Evolutionary conservation across 92 coral and sea anemone species (phyloP), one percentile per base, ranked within the genome.

Genomic region (Heteractis magnifica): DNA sequence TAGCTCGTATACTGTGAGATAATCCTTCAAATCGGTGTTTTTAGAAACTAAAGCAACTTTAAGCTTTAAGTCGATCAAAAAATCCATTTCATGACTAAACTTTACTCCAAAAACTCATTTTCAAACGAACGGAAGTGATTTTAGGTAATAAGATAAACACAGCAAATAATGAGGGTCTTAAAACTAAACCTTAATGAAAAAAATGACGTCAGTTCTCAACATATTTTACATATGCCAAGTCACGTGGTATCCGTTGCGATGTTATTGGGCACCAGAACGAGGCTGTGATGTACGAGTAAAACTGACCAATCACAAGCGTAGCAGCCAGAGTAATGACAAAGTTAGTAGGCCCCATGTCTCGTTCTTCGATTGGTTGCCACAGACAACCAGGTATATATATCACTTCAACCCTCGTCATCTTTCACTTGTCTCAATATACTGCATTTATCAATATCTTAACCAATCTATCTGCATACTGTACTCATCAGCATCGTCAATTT

Each of bases 181-280:
- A 77, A 34, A 56, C 58, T 19, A 48, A 20, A 58, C 55, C 59
- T 13, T 41, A 80, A 65, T 68, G 62, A 62, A 8, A 44, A 48
- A 65, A 65, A 79, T 55, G 71, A 64, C 62, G 15, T 74, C 83
- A 80, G 51, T 49, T 48, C 71, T 71, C 60, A 68, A 52, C 11
- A 52, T 34, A 49, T 1, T 21, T 80, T 11, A 8, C 51, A 20
- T 64, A 68, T 15, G 8, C 26, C 9, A 64, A 19, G 71, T 64
- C 71, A 64, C 71, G 71, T 49, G 58, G 49, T 51, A 48, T 8
- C 75, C 62, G 62, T 44, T 62, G 75, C 83, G 23, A 14, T 8
- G n/a, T 15, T 51, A 15, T 12, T 51, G 50, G 34, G 84, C 84
- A 81, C 84, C 84, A 71, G 84, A 71, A 81, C 84, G 84, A 81